Percentiles rank a stretch among this genome's conserved stretches.
Conservation (phyloP, 2,888 invertebrate species). For the Chalcosyrphus nemorum region DNA sequence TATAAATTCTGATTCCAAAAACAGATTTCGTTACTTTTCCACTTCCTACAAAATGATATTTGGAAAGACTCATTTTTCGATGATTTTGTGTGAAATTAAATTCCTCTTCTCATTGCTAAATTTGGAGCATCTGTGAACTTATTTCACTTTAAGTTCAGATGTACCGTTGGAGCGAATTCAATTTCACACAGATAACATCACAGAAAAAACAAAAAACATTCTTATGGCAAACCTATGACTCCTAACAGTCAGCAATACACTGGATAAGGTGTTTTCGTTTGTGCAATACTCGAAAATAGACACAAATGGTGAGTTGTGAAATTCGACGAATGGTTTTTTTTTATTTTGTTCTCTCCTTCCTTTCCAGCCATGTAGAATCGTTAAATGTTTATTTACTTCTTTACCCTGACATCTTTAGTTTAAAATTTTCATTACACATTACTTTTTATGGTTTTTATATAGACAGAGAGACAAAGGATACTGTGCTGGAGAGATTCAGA, state of each 20-base stretch:
- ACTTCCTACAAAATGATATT: neutral
- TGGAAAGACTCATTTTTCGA: neutral
- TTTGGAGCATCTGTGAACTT: neutral
- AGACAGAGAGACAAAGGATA: neutral
- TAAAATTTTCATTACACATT: neutral
- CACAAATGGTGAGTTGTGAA: neutral
- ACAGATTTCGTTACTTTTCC: neutral
- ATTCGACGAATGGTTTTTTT: neutral
- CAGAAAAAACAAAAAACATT: neutral
- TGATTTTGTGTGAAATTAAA: neutral
- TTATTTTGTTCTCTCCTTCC: no score
- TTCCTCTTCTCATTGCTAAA: neutral
- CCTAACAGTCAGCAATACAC: neutral
- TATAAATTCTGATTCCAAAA: neutral
- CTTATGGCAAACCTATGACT: neutral
- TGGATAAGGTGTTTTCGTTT: neutral
- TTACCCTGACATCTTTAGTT: neutral
- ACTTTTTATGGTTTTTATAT: neutral
- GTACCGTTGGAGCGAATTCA: neutral
- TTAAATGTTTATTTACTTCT: conserved; percentile 7
- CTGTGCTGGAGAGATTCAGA: neutral
- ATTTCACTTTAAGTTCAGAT: neutral
- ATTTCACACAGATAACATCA: neutral
- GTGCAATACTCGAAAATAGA: conserved; percentile 4
- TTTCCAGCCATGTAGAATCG: neutral